Base-by-base conservation (phyloP, 2,113 vertebrate species). In the Clarias macrocephalus region DNA sequence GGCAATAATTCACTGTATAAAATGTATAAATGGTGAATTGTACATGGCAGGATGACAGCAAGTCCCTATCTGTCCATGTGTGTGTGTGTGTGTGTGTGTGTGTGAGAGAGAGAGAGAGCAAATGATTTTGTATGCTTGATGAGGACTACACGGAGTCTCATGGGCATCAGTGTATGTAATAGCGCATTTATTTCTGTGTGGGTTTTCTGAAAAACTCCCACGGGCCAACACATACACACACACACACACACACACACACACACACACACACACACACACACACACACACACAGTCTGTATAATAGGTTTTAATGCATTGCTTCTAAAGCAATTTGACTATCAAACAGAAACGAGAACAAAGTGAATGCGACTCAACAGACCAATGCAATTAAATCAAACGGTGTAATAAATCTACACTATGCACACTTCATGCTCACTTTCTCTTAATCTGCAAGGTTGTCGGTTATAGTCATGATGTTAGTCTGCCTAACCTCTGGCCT, bases 191-290 rank as follows among this genome's bases (percentile, higher is more conserved):
- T 54, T 37, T 68, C n/a, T 30, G n/a, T 54, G 48, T 33, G 52
- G 65, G 52, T 52, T 70, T 83, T 68, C 8, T 83, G 63, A 48
- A 83, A 65, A 66, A 48, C 80, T 25, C 80, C 37, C 62, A n/a
- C 3, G 25, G 56, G 33, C 60, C 8, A 19, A 5, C 83, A 56
- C 48, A 54, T 21, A 77, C 48, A 77, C 75, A 77, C 75, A 77
- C 75, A 77, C 48, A 77, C 21, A 77, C 54, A 80, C 28, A 79
- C 60, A 65, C 79, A 80, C 79, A 80, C 79, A 80, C 56, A 30
- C 70, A 48, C 70, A 85, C 66, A 57, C 68, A n/a, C 66, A 56
- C 70, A 75, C 19, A 42, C 37, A 48, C 48, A 48, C 48, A 48
- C 48, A 48, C 48, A 48, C 48, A 48, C 48, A 48, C 48, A 48